These are phyloP conservation scores for Brevimyrus niger DNA, from an alignment of 2,113 vertebrate genomes.

Conservation along the genomic window DNA sequence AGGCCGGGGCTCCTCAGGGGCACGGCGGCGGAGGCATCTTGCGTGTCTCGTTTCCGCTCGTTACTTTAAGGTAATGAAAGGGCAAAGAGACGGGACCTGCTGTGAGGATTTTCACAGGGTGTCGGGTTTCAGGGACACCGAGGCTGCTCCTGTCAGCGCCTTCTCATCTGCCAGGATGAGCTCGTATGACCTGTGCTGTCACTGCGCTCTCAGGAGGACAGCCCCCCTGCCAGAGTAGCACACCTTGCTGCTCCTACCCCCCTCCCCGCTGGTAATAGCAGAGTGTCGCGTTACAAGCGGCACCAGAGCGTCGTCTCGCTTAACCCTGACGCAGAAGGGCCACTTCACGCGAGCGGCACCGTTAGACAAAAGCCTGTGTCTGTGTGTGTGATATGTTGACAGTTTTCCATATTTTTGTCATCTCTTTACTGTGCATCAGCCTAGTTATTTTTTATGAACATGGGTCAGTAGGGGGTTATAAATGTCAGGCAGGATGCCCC, in stretches of 20 bases:
- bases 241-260: not conserved
- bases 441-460: not conserved
- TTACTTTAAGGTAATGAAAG: not conserved
- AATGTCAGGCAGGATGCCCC: not conserved
- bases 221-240: not conserved
- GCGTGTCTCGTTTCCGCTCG: not conserved
- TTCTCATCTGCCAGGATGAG: constrained; percentile 12
- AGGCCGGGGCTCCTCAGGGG: not conserved
- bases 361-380: not conserved
- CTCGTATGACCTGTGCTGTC: constrained; percentile 18
- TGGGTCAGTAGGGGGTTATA: not conserved
- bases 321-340: not conserved
- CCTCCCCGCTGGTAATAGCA: not conserved
- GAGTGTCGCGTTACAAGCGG: not conserved
- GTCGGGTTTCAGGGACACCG: not conserved
- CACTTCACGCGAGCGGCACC: not conserved
- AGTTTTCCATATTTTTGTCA: not conserved
- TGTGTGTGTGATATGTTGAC: not conserved
- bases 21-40: not conserved
- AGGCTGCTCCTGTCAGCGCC: constrained; percentile 11
- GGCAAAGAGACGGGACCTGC: not conserved
- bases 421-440: not conserved
- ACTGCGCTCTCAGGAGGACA: not conserved
- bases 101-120: constrained; percentile 8
- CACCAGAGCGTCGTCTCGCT: not conserved